phyloP scores from a whole-genome alignment of 2,113 vertebrate species.

The Anseranas semipalmata region DNA sequence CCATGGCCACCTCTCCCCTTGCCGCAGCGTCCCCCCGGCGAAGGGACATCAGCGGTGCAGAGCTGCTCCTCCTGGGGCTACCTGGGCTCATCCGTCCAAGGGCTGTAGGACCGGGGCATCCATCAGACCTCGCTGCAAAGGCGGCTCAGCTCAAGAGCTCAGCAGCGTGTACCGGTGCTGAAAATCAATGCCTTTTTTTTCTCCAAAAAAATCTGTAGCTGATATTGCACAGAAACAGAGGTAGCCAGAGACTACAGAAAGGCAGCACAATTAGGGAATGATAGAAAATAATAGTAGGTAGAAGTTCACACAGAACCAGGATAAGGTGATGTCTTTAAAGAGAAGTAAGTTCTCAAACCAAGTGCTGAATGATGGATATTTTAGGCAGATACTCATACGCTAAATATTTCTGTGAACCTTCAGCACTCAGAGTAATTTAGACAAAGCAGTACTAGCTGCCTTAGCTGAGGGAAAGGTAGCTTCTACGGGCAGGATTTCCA shows the following conservation, averaged over 20 bases:
- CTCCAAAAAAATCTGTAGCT: background rate
- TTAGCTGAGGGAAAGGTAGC: background rate
- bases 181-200: background rate
- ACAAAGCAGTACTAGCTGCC: background rate
- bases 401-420: background rate
- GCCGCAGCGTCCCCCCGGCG: background rate
- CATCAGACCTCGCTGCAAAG: background rate
- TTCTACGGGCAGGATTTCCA: background rate
- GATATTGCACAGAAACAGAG: background rate
- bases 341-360: background rate
- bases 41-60: fast-evolving
- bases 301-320: background rate
- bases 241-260: background rate
- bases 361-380: background rate
- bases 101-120: fast-evolving
- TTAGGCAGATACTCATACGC: background rate
- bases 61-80: background rate
- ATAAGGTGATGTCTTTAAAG: background rate
- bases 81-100: background rate
- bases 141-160: background rate
- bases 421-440: background rate
- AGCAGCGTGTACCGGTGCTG: background rate
- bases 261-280: background rate
- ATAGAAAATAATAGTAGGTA: background rate
- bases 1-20: fast-evolving